Percentiles rank a stretch among this genome's conserved stretches.
These are phyloP conservation scores for Uloborus diversus DNA, from an alignment of 1,140 invertebrate genomes.

Conservation along the genomic window DNA sequence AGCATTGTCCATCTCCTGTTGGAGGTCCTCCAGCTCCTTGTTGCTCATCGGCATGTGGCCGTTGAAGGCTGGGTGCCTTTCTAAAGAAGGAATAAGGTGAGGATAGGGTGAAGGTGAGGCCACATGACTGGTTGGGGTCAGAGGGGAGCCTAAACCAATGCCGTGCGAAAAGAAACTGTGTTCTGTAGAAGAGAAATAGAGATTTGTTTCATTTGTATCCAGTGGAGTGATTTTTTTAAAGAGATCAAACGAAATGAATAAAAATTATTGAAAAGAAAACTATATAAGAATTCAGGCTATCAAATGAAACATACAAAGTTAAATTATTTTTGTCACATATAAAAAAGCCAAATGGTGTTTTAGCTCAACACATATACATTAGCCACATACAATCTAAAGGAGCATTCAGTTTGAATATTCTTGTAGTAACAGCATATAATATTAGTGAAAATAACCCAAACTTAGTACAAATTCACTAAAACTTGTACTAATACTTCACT, in stretches of 20 bases:
- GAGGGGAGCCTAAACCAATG: slow-evolving; percentile 54
- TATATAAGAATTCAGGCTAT: slow-evolving; percentile 34
- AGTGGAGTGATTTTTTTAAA: neutral
- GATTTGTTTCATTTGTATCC: slow-evolving; percentile 27
- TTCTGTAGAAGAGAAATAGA: slow-evolving; percentile 53
- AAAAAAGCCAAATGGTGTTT: too few relatives aligned
- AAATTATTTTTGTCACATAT: too few relatives aligned
- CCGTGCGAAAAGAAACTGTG: slow-evolving; percentile 55
- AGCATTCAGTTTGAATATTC: too few relatives aligned
- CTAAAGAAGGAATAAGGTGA: slow-evolving; percentile 53
- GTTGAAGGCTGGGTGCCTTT: slow-evolving; percentile 42
- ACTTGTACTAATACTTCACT: too few relatives aligned
- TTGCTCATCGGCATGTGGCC: slow-evolving; percentile 48
- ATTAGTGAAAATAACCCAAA: too few relatives aligned
- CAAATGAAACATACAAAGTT: too few relatives aligned
- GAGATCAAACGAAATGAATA: neutral
- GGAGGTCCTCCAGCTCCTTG: slow-evolving; percentile 46
- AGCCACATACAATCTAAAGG: too few relatives aligned
- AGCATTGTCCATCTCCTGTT: slow-evolving; percentile 13
- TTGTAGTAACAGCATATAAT: too few relatives aligned
- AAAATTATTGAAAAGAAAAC: slow-evolving; percentile 18
- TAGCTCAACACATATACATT: too few relatives aligned
- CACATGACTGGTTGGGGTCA: slow-evolving; percentile 55
- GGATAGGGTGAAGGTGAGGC: slow-evolving; percentile 46
- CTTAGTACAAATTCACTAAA: too few relatives aligned